Conservation (phyloP, 2,113 vertebrate genomes). For the Struthio camelus region DNA sequence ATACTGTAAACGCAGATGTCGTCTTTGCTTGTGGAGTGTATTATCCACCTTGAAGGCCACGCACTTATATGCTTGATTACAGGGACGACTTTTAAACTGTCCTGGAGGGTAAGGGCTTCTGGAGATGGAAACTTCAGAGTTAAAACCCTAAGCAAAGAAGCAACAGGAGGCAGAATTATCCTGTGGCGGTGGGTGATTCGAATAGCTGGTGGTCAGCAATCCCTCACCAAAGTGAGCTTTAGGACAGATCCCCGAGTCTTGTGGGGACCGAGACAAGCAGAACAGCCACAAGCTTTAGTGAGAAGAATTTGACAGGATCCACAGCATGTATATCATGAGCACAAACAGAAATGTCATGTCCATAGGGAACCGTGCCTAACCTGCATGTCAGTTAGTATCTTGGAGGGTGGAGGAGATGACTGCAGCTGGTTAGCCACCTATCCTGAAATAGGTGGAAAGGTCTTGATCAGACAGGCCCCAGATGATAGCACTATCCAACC, state of each 20-base stretch:
- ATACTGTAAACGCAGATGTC: background rate
- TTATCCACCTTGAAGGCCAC: background rate
- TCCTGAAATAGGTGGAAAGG: background rate
- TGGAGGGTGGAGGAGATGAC: background rate
- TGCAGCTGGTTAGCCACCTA: background rate
- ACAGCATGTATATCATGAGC: accelerated
- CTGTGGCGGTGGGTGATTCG: background rate
- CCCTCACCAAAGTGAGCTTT: background rate
- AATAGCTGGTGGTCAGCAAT: background rate
- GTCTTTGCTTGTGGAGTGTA: background rate
- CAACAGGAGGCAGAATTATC: background rate
- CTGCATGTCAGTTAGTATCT: background rate
- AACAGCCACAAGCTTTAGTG: background rate
- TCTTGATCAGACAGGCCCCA: background rate
- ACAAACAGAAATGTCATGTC: background rate
- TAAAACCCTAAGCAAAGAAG: background rate
- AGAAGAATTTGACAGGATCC: background rate
- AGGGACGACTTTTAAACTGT: background rate
- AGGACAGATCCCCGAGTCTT: background rate
- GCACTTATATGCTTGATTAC: background rate
- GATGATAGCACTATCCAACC: background rate
- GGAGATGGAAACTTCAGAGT: background rate
- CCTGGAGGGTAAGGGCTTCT: background rate
- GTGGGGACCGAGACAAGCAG: background rate
- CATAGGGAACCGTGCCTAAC: background rate